phyloP scores from a whole-genome alignment of 2,797 vertebrate species.

The Anguilla anguilla region DNA sequence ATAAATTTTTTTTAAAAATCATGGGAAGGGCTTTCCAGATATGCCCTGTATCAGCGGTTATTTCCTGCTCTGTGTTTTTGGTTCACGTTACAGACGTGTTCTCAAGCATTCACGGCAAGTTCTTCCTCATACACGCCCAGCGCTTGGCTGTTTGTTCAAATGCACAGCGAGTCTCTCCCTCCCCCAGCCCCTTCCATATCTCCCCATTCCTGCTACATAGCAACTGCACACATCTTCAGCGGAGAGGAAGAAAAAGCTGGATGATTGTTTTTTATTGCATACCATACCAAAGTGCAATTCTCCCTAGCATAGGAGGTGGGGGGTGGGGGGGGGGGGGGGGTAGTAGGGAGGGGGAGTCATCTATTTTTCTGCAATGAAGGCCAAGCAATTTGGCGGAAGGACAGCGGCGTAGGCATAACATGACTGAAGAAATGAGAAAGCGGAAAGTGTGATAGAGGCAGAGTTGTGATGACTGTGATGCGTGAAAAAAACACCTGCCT shows the following conservation, averaged over 20 bases:
- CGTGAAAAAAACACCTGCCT: not conserved
- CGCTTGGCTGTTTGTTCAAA: not conserved
- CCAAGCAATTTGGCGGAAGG: not conserved
- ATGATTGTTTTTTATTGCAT: conserved; percentile 16
- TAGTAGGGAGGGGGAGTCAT: not conserved
- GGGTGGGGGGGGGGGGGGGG: not conserved
- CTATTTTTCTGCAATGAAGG: not conserved
- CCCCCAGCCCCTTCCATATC: not conserved
- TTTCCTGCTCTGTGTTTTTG: not conserved
- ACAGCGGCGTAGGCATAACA: too few relatives aligned
- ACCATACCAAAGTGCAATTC: conserved; percentile 12
- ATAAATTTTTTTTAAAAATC: not conserved
- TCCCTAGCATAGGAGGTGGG: not conserved
- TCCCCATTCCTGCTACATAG: not conserved
- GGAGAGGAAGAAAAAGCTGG: not conserved
- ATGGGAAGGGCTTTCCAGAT: not conserved
- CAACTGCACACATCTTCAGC: not conserved
- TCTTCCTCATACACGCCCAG: not conserved
- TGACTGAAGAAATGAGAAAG: not conserved
- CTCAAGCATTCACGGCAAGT: not conserved
- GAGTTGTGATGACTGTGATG: not conserved
- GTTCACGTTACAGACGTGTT: not conserved
- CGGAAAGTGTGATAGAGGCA: not conserved
- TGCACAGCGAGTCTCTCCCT: not conserved
- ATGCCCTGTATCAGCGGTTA: not conserved